A percentile compares a stretch with the other conserved stretches of the same genome.
Evolutionary conservation across 1,140 invertebrate genomes (phyloP).

Genomic region (Teleopsis dalmanni): DNA sequence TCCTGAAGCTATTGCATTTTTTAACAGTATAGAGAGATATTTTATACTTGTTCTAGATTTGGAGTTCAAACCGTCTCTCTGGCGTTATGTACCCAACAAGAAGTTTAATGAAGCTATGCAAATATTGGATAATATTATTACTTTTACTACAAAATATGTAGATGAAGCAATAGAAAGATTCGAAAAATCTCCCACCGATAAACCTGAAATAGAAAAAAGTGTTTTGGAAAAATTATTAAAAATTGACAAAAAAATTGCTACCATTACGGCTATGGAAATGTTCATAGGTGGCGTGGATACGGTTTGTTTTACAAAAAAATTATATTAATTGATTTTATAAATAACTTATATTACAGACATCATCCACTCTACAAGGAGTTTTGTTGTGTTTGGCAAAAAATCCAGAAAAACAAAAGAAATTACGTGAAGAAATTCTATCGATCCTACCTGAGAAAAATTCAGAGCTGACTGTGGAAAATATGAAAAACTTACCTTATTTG

Average conservation of each 20-base stretch:
- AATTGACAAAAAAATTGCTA: constrained; percentile 45
- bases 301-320: constrained; percentile 20
- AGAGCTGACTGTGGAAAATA: constrained; percentile 48
- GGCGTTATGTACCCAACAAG: constrained; percentile 54
- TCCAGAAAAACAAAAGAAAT: constrained; percentile 60
- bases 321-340: not conserved
- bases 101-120: constrained; percentile 52
- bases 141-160: constrained; percentile 25
- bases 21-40: not conserved
- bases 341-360: constrained; percentile 20
- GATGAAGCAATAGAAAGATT: constrained; percentile 26
- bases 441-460: constrained; percentile 47
- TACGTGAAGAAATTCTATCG: constrained; percentile 60
- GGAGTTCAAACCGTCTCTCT: constrained; percentile 55
- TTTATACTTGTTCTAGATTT: constrained; percentile 42
- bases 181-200: constrained; percentile 14
- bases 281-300: constrained; percentile 38
- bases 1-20: not conserved
- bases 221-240: constrained; percentile 42
- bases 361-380: constrained; percentile 15
- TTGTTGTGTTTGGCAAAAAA: constrained; percentile 54
- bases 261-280: constrained; percentile 41
- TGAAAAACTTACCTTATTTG: constrained; percentile 54
- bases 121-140: constrained; percentile 31
- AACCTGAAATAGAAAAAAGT: constrained; percentile 18